Percentiles rank a stretch among this genome's conserved stretches.
phyloP scores from a whole-genome alignment of 2,113 vertebrate species.

The Heterotis niloticus region DNA sequence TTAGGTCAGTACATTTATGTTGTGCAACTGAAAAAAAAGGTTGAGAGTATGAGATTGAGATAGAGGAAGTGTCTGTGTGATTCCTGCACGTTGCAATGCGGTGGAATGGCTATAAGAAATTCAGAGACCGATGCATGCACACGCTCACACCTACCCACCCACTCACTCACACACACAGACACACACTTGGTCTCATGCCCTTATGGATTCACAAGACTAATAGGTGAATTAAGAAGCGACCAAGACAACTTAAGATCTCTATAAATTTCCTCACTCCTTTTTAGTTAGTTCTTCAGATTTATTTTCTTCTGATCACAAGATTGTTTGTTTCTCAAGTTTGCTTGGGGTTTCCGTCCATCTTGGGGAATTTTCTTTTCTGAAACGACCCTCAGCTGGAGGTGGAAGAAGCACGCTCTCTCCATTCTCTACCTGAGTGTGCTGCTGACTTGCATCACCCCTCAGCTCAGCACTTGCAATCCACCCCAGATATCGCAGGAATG shows the following conservation, averaged over 20 bases:
- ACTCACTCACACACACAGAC: not conserved
- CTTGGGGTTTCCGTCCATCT: not conserved
- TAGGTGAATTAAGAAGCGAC: too few species aligned
- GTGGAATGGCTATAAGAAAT: not conserved
- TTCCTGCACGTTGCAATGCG: not conserved
- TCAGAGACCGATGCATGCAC: too few species aligned
- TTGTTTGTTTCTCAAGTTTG: not conserved
- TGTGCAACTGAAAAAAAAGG: not conserved
- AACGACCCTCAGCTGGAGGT: not conserved
- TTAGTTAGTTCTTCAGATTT: not conserved
- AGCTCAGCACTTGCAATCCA: not conserved
- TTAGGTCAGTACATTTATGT: too few species aligned
- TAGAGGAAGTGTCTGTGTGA: not conserved
- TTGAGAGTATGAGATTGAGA: not conserved
- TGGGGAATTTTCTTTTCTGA: not conserved
- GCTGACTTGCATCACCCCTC: too few species aligned
- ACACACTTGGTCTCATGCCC: too few species aligned
- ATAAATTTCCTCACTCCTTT: not conserved
- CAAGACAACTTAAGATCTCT: too few species aligned
- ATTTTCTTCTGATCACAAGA: too few species aligned
- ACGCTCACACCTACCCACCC: too few species aligned
- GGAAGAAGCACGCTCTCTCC: not conserved
- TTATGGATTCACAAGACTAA: too few species aligned
- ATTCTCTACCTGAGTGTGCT: not conserved
- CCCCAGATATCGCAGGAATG: not conserved